phyloP scores from a whole-genome alignment of 2,888 invertebrate genomes.

The Ephialtes manifestator region DNA sequence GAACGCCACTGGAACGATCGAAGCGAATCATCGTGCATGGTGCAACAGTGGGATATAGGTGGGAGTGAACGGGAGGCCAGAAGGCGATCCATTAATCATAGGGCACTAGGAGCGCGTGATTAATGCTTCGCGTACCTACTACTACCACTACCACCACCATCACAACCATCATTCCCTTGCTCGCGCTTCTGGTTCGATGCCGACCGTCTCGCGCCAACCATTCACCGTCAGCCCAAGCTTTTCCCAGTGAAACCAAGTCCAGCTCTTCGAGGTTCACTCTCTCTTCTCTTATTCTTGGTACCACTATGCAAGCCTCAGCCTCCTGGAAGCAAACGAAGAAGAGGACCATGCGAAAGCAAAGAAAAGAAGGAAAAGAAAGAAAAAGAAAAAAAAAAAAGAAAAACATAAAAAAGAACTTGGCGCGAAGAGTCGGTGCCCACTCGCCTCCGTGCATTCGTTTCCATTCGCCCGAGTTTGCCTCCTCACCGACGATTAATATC shows the following conservation, averaged over 20 bases:
- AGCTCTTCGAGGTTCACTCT: slow-evolving; percentile 37
- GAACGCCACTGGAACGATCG: slow-evolving; percentile 75
- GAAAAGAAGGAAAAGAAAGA: slow-evolving; percentile 16
- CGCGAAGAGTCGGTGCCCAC: slow-evolving; percentile 44
- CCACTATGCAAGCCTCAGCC: slow-evolving; percentile 7
- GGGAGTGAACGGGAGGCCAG: slow-evolving; percentile 58
- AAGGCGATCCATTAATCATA: slow-evolving; percentile 79
- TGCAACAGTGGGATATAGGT: slow-evolving; percentile 62
- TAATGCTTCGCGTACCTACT: slow-evolving; percentile 75
- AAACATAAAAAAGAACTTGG: slow-evolving; percentile 20
- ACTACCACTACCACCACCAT: slow-evolving; percentile 47
- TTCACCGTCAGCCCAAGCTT: slow-evolving; percentile 49
- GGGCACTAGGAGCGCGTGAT: slow-evolving; percentile 77
- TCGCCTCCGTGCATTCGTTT: slow-evolving; percentile 45
- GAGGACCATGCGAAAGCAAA: slow-evolving; percentile 35
- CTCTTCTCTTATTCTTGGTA: slow-evolving; percentile 48
- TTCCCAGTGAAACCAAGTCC: slow-evolving; percentile 16
- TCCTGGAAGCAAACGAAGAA: slow-evolving; percentile 31
- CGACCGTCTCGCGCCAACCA: slow-evolving; percentile 43
- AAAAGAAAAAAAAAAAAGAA: slow-evolving; percentile 13
- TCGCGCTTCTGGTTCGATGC: slow-evolving; percentile 40
- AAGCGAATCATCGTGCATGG: slow-evolving; percentile 75
- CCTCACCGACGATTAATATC: slow-evolving; percentile 67
- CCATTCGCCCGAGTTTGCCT: slow-evolving; percentile 57
- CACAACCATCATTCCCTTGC: slow-evolving; percentile 52